Conservation (phyloP, 2,888 invertebrate species). For the Geotrupes spiniger region DNA sequence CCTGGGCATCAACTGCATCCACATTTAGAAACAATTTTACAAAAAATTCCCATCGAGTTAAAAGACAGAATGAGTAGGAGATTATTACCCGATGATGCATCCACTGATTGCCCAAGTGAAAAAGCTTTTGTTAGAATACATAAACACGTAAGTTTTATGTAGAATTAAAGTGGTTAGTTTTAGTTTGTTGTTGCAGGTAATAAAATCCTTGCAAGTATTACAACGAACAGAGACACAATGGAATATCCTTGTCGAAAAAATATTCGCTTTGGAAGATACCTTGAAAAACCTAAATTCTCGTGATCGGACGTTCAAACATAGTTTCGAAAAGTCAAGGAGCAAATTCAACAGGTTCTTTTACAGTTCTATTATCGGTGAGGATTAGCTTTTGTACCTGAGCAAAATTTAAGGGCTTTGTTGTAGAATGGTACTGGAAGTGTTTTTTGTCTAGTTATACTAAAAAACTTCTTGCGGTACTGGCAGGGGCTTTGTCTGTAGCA, state of each 20-base stretch:
- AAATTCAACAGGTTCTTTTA: slow-evolving; percentile 60
- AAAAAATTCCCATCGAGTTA: slow-evolving; percentile 79
- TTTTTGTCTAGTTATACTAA: slow-evolving; percentile 72
- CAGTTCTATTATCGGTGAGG: slow-evolving; percentile 63
- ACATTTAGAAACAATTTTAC: slow-evolving; percentile 84
- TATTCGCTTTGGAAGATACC: slow-evolving; percentile 84
- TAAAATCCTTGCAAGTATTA: slow-evolving; percentile 87
- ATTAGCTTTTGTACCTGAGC: neutral
- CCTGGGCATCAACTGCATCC: slow-evolving; percentile 72
- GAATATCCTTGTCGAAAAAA: slow-evolving; percentile 77
- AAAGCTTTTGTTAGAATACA: slow-evolving; percentile 88
- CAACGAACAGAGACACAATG: slow-evolving; percentile 94
- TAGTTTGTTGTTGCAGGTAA: slow-evolving; percentile 56
- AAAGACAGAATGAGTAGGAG: slow-evolving; percentile 70
- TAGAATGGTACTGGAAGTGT: slow-evolving; percentile 98
- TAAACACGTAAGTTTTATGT: slow-evolving; percentile 65
- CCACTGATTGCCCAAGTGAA: slow-evolving; percentile 69
- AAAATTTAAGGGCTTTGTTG: slow-evolving; percentile 34
- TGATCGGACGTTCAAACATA: slow-evolving; percentile 62
- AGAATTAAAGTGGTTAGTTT: neutral
- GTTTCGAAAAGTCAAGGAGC: slow-evolving; percentile 65
- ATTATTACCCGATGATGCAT: slow-evolving; percentile 57
- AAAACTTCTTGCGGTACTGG: slow-evolving; percentile 67
- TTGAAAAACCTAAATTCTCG: slow-evolving; percentile 69
- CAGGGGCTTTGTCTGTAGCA: slow-evolving; percentile 77